Evolutionary conservation across 2,888 invertebrate species (phyloP), one percentile per base, ranked within the genome.

Genomic region (Zygogramma bicolorata): DNA sequence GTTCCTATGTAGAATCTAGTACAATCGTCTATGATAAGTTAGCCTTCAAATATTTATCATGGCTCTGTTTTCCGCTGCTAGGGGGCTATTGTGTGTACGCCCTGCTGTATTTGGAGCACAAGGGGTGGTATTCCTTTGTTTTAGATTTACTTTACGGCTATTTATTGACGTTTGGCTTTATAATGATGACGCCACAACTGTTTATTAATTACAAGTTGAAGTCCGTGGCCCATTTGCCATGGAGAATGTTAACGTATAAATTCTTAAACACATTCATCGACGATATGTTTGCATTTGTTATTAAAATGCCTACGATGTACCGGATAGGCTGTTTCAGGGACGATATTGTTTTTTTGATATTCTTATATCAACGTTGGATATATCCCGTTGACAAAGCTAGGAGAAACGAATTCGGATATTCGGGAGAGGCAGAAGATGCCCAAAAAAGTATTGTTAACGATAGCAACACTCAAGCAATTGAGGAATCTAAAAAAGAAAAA

Each of bases 131-230:
- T 87, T 99, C 98, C 10, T 99, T 97, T 89, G 91, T 98, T 40
- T 91, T 99, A 31, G 95, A 94, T 85, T 96, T 99, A 95, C 91
- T 99, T 74, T 99, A 99, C 88, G 99, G 99, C 67, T 99, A 98
- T 88, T 90, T 99, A 70, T 89, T 99, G 71, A 99, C 98, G 1
- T 99, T 99, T 87, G 98, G 99, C 74, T 99, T 99, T 86, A 99
- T 99, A 70, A 97, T 99, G 96, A 99, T 99, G 99, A 99, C 99
- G n/a, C 99, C 99, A 5, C 99, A 99, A 88, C 89, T 99, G 75
- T 99, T 99, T 86, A 99, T 99, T 81, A 99, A 99, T 89, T 99
- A 99, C 88, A 99, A 99, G 88, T 88, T 99, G 81, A 98, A 99
- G 86, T 99, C 98, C 18, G 99, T 99, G 1, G 99, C 99, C 8